Conservation (phyloP, 2,888 invertebrate genomes). For the Merodon equestris region DNA sequence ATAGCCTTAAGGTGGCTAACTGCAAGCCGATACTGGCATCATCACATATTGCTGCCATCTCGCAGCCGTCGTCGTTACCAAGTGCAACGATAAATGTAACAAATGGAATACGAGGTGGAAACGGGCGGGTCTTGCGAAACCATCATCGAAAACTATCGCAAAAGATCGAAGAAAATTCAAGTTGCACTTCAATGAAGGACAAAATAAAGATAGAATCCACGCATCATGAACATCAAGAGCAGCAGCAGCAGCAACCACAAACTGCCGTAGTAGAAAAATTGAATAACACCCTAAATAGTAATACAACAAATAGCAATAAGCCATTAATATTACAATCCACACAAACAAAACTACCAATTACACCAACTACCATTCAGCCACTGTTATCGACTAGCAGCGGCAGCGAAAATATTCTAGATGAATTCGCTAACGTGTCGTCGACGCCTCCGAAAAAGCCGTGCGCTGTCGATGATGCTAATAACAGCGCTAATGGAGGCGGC, state of each 20-base stretch:
- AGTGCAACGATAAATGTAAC: background rate
- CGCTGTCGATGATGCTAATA: constrained; percentile 38
- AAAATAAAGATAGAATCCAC: constrained; percentile 72
- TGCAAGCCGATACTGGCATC: constrained; percentile 24
- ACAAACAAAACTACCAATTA: constrained; percentile 47
- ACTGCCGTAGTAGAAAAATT: constrained; percentile 66
- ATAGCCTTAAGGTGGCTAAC: constrained; percentile 64
- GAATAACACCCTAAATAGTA: constrained; percentile 64
- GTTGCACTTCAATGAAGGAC: constrained; percentile 68
- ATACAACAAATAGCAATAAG: constrained; percentile 59
- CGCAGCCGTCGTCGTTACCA: constrained; percentile 10
- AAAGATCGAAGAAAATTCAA: constrained; percentile 50
- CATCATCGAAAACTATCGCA: constrained; percentile 63
- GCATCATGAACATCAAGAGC: constrained; percentile 14
- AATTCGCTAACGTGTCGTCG: constrained; percentile 48
- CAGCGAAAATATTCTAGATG: constrained; percentile 47
- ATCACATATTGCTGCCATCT: constrained; percentile 3
- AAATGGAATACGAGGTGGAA: constrained; percentile 28
- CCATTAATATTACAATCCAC: constrained; percentile 57
- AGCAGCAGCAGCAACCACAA: constrained; percentile 63
- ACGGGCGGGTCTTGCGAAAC: constrained; percentile 71
- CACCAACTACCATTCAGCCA: constrained; percentile 38
- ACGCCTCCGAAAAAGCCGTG: constrained; percentile 41
- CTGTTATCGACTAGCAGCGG: constrained; percentile 40
- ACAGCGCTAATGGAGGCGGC: constrained; percentile 54